Evolutionary conservation across 2,113 vertebrate genomes (phyloP).

Genomic region (Thunnus thynnus): DNA sequence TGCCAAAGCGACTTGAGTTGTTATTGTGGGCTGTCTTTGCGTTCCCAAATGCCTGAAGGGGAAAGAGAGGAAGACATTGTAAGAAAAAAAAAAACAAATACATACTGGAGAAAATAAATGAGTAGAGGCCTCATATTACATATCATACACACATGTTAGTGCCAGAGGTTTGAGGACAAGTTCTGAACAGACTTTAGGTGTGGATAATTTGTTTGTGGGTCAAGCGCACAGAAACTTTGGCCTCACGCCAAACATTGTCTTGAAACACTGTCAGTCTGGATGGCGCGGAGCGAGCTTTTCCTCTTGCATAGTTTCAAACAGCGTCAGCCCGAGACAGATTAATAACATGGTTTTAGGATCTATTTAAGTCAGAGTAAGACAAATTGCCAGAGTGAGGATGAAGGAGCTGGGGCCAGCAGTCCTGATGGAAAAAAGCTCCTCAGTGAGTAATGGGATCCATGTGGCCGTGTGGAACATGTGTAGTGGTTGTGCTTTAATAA

Average conservation of each 20-base stretch:
- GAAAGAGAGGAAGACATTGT: conserved; percentile 47
- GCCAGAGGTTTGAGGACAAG: not conserved
- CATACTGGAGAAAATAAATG: not conserved
- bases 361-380: conserved; percentile 64
- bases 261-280: conserved; percentile 40
- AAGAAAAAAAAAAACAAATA: conserved; percentile 7
- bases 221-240: conserved; percentile 16
- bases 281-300: conserved; percentile 23
- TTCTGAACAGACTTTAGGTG: conserved; percentile 22
- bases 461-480: conserved; percentile 78
- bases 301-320: conserved; percentile 51
- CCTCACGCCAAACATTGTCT: conserved; percentile 35
- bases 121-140: not conserved
- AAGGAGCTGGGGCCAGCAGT: conserved; percentile 38
- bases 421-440: conserved; percentile 55
- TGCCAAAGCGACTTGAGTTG: conserved; percentile 99
- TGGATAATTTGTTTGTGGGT: conserved; percentile 38
- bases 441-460: conserved; percentile 77
- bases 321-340: conserved; percentile 54
- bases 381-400: conserved; percentile 65
- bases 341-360: conserved; percentile 63
- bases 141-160: not conserved
- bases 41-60: conserved; percentile 96
- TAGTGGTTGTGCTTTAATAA: conserved; percentile 75
- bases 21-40: conserved; percentile 99